Base-by-base conservation (phyloP, 2,797 vertebrate genomes). In the Acanthopagrus latus region DNA sequence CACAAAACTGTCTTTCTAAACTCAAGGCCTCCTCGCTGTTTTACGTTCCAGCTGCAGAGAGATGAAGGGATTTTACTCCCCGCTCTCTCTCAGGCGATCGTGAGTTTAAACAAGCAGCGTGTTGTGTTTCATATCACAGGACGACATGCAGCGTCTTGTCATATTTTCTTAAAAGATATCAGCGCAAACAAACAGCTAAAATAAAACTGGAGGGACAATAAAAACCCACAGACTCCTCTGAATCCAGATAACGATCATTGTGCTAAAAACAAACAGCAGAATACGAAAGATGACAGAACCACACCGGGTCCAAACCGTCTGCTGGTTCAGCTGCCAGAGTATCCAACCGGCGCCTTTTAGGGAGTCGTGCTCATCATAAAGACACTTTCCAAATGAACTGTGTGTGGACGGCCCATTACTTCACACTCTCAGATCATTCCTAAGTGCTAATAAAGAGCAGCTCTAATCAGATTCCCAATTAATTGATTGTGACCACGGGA, bases 361-460 rank as follows among this genome's bases (percentile, higher is more conserved):
- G 21, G 9, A 29, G 12, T 6, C 13, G 0, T 7, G 2, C 48
- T 25, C 6, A 25, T 76, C 51, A 44, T 48, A 50, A 44, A 62
- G 71, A 52, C 64, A 41, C 18, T 50, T 68, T 78, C 23, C 47
- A 77, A 69, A 74, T 75, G 64, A 73, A 48, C 59, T 79, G 72
- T 59, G 54, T 43, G 54, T 68, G 58, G 71, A 78, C 14, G 50
- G 78, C 16, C 54, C 71, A 81, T 81, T 82, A 76, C 44, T 47
- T 78, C 73, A 58, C 64, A 41, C 67, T 7, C 54, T 56, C 46
- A 46, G 0, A 84, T 68, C 72, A 77, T 54, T 57, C 43, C 16
- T 50, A 58, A 80, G 50, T 17, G 21, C 69, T 74, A 79, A 85
- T 85, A 70, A 86, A 81, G 72, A 78, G 54, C 66, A 51, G 29